Evolutionary conservation across 2,113 vertebrate genomes (phyloP).

Genomic region (Lipophrys pholis): DNA sequence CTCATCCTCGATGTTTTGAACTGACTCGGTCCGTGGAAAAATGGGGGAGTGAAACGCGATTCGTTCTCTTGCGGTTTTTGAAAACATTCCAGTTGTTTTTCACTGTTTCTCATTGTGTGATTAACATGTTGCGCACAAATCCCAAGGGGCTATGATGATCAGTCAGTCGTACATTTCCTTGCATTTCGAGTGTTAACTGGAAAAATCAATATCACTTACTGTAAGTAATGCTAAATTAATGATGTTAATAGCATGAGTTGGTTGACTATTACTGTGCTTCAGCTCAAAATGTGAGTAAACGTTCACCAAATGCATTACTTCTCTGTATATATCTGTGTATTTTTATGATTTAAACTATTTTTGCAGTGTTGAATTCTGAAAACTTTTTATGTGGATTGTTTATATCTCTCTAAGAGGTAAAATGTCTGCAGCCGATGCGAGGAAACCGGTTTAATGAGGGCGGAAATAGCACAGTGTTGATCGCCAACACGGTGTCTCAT

Average conservation of each 20-base stretch:
- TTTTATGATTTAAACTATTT: conserved; percentile 80
- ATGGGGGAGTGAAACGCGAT: conserved; percentile 26
- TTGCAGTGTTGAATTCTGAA: conserved; percentile 75
- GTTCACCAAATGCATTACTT: conserved; percentile 74
- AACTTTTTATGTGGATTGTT: conserved; percentile 76
- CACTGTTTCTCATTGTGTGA: conserved; percentile 54
- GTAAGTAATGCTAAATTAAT: conserved; percentile 47
- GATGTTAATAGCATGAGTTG: conserved; percentile 51
- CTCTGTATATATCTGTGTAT: conserved; percentile 71
- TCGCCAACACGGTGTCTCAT: conserved; percentile 52
- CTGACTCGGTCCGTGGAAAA: conserved; percentile 42
- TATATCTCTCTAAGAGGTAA: conserved; percentile 70
- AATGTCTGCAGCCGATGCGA: conserved; percentile 55
- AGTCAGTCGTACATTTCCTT: conserved; percentile 52
- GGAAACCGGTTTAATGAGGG: conserved; percentile 51
- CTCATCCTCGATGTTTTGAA: conserved; percentile 56
- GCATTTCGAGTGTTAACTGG: conserved; percentile 69
- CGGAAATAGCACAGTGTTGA: conserved; percentile 61
- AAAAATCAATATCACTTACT: conserved; percentile 63
- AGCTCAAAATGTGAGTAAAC: conserved; percentile 65
- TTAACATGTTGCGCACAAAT: conserved; percentile 63
- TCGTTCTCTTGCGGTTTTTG: conserved; percentile 61
- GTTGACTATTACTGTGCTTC: conserved; percentile 63
- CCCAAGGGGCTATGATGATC: conserved; percentile 70
- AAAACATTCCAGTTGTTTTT: conserved; percentile 76